Conservation (phyloP, 2,888 invertebrate genomes). For the Hypolimnas misippus region DNA sequence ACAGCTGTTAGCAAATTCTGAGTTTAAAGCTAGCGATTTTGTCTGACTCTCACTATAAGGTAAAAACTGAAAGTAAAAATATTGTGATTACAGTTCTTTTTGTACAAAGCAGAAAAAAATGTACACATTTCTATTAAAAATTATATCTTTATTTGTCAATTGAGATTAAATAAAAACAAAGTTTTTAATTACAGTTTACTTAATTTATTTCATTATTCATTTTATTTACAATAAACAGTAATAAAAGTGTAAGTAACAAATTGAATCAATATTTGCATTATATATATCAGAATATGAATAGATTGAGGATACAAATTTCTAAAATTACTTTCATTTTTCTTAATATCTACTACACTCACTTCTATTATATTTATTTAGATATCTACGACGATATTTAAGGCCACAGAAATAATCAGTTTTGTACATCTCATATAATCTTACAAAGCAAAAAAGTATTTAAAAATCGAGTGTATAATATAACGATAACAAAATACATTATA, state of each 20-base stretch:
- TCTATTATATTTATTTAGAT: slow-evolving; percentile 12
- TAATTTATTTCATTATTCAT: slow-evolving; percentile 12
- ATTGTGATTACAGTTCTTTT: too few species aligned
- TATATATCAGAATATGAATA: slow-evolving; percentile 14
- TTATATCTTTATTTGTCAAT: too few species aligned
- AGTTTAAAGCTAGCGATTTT: too few species aligned
- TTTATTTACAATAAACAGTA: slow-evolving; percentile 39
- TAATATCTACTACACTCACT: slow-evolving; percentile 6
- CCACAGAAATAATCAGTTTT: slow-evolving; percentile 26
- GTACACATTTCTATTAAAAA: too few species aligned
- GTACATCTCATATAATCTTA: slow-evolving; percentile 20
- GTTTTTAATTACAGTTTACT: slow-evolving; percentile 1
- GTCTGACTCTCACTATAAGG: too few species aligned
- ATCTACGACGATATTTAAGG: slow-evolving; percentile 26
- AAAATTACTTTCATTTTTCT: slow-evolving; percentile 14
- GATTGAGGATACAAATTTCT: slow-evolving; percentile 17
- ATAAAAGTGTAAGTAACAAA: slow-evolving; percentile 37
- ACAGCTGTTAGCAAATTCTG: too few species aligned
- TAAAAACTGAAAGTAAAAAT: too few species aligned
- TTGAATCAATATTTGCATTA: slow-evolving; percentile 17
- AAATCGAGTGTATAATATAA: slow-evolving; percentile 5
- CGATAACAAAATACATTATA: slow-evolving; percentile 6
- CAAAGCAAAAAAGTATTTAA: neutral
- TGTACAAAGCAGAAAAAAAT: too few species aligned
- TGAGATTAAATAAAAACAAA: neutral